phyloP scores from a whole-genome alignment of 2,113 vertebrate species.

The Gymnocephalus cernua region DNA sequence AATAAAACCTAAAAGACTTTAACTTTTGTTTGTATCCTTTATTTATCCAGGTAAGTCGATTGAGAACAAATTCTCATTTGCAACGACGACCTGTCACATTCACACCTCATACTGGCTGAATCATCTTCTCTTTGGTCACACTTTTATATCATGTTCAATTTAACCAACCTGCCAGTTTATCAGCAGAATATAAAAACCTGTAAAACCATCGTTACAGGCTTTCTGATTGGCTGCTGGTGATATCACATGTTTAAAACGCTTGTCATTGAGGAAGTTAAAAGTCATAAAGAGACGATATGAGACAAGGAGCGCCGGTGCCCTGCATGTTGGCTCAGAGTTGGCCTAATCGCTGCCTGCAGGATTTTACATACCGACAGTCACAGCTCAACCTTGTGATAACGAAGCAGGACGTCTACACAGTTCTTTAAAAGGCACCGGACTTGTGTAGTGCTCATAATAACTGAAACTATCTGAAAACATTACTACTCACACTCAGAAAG shows the following conservation, averaged over 20 bases:
- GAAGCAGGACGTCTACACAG: not conserved
- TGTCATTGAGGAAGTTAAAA: conserved; percentile 31
- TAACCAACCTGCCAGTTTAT: not conserved
- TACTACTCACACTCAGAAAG: no score
- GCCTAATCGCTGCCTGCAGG: conserved; percentile 26
- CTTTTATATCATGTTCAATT: conserved; percentile 8
- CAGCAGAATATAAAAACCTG: not conserved
- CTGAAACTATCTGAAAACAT: no score
- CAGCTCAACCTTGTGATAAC: conserved; percentile 52
- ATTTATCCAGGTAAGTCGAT: no score
- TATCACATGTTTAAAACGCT: conserved; percentile 21
- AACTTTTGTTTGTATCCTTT: no score
- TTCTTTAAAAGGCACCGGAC: conserved; percentile 29
- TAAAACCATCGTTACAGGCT: rapidly evolving
- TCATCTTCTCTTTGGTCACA: not conserved
- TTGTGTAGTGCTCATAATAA: no score
- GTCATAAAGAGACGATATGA: conserved; percentile 34
- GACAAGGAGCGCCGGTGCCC: conserved; percentile 13
- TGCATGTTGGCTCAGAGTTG: not conserved
- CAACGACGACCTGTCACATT: no score
- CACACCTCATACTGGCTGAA: not conserved
- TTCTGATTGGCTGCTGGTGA: conserved; percentile 52
- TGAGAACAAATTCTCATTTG: no score
- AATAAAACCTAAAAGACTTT: not conserved
- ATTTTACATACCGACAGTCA: conserved; percentile 23